phyloP scores from a whole-genome alignment of 2,797 vertebrate genomes.

The Lutjanus argentimaculatus region DNA sequence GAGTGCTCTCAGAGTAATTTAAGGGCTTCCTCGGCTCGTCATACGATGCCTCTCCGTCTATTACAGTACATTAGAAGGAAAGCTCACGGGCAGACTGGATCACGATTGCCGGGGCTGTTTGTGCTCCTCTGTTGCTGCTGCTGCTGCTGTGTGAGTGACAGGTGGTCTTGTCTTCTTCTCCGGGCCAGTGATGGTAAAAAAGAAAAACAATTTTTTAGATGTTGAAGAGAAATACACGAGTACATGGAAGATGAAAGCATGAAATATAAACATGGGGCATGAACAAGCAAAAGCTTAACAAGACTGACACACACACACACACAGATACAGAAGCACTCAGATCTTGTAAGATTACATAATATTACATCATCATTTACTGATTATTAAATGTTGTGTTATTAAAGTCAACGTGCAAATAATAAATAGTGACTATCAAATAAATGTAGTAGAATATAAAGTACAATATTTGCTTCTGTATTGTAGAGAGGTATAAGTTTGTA shows the following conservation, averaged over 20 bases:
- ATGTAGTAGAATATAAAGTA: too few species aligned
- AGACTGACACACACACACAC: not conserved
- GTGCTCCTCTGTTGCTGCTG: slow-evolving; percentile 39
- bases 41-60: slow-evolving; percentile 68
- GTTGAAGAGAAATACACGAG: not conserved
- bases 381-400: too few species aligned
- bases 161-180: slow-evolving; percentile 23
- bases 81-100: slow-evolving; percentile 49
- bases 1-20: slow-evolving; percentile 78
- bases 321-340: not conserved
- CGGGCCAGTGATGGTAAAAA: slow-evolving; percentile 7
- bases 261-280: slow-evolving; percentile 3
- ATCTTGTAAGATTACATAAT: too few species aligned
- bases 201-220: slow-evolving; percentile 13
- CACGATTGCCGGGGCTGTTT: slow-evolving; percentile 52
- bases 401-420: too few species aligned
- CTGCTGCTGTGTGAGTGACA: slow-evolving; percentile 39
- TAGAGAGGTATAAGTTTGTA: too few species aligned
- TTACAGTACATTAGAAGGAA: slow-evolving; percentile 72
- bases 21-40: slow-evolving; percentile 70
- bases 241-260: not conserved
- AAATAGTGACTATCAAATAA: too few species aligned
- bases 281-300: not conserved
- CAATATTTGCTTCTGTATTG: too few species aligned
- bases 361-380: too few species aligned